phyloP scores from a whole-genome alignment of 35 echinoderm and acorn worm genomes.

The Stichopus chloronotus region DNA sequence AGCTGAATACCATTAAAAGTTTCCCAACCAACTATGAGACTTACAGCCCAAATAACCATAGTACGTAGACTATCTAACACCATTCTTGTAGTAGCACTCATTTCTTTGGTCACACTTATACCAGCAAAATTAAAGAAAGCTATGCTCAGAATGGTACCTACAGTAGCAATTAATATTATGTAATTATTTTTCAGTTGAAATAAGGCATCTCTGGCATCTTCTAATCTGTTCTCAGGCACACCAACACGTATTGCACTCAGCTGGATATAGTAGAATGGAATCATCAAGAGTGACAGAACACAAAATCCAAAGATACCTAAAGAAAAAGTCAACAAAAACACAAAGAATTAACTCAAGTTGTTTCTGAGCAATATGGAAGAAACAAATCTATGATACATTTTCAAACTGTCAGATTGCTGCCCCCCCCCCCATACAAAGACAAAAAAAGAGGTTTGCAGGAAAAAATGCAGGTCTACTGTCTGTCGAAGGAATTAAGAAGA shows the following conservation, averaged over 20 bases:
- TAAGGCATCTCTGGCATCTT: conserved; percentile 82
- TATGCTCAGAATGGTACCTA: conserved; percentile 83
- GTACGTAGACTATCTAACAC: conserved; percentile 86
- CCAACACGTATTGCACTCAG: conserved; percentile 39
- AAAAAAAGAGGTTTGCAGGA: too few relatives aligned
- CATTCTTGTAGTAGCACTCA: conserved; percentile 93
- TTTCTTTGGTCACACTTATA: conserved; percentile 81
- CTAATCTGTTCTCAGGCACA: conserved; percentile 64
- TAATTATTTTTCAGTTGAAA: conserved; percentile 57
- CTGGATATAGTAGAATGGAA: conserved; percentile 84
- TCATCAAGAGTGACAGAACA: conserved; percentile 65
- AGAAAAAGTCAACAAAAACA: neutral
- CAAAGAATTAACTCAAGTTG: neutral
- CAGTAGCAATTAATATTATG: conserved; percentile 62
- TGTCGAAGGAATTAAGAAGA: too few relatives aligned
- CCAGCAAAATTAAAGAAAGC: conserved; percentile 97
- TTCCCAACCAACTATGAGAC: conserved; percentile 69
- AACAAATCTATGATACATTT: neutral
- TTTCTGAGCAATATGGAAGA: too few relatives aligned
- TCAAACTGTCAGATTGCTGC: neutral
- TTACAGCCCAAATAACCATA: conserved; percentile 74
- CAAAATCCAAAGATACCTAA: conserved; percentile 86
- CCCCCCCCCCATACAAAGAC: too few relatives aligned
- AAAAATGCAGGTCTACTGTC: too few relatives aligned
- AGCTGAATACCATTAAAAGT: conserved; percentile 57